Base-by-base conservation (phyloP, 1,140 invertebrate species). In the Macrobrachium rosenbergii region DNA sequence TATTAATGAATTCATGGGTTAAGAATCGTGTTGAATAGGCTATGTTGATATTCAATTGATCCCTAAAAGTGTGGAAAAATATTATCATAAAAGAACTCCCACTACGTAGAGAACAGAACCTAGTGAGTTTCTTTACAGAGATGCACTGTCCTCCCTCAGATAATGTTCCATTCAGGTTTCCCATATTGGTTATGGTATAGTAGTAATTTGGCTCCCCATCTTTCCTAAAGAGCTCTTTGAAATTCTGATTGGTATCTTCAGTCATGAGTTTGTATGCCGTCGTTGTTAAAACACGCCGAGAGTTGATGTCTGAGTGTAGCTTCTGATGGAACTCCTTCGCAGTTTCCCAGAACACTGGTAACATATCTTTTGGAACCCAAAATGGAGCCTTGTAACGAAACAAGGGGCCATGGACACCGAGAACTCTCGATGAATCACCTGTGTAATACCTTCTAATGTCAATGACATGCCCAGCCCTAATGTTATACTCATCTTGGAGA, bases 111-210 rank as follows among this genome's bases (percentile, higher is more conserved):
- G 77, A 10, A 7, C 67, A 60, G 64, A 72, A 72, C 52, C 77
- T n/a, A 1, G 62, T 67, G n/a, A 87, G 17, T 6, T 75, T 69
- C 17, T 12, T 28, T 5, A 62, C 63, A 64, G 72, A 45, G 64
- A 87, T 64, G 58, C 16, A 73, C 63, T 80, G 63, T 16, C 84
- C 77, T 5, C 80, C 45, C 11, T 77, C 79, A 11, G 84, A 23
- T 21, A 87, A 21, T 59, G n/a, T 23, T 11, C 6, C 10, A 43
- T 77, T 75, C 37, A 87, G 69, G 67, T 87, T 79, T 3, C 52
- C 84, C 21, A 82, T 16, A 59, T 87, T 87, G 19, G 84, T 81
- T 10, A 82, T 45, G 6, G 78, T 73, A 23, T 76, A 87, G 52
- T 60, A 87, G n/a, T 72, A 72, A 23, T 73, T 63, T 23, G 78